A percentile compares a stretch with the other conserved stretches of the same genome.
Evolutionary conservation across 37 sponge, comb jelly and placozoan genomes (phyloP).

Genomic region (Chondrilla cf. caribensis): DNA sequence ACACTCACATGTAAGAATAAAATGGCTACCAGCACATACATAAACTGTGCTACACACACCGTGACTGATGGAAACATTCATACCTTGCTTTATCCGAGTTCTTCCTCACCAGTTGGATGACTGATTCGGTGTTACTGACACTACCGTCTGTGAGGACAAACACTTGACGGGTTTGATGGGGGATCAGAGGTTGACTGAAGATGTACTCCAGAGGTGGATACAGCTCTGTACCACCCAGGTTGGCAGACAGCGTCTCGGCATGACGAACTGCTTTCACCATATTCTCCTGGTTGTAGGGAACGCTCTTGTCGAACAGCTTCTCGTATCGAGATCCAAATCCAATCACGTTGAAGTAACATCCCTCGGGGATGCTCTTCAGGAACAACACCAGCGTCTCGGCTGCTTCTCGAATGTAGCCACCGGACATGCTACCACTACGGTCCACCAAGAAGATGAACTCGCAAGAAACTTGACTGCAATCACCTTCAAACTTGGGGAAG

Average conservation of each 20-base stretch:
- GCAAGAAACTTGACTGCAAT: slow-evolving; percentile 34
- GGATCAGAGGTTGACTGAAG: slow-evolving; percentile 27
- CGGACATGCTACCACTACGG: slow-evolving; percentile 81
- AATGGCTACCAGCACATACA: no score
- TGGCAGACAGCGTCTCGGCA: slow-evolving; percentile 40
- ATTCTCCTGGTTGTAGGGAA: slow-evolving; percentile 49
- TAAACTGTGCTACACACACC: no score
- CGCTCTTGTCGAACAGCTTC: slow-evolving; percentile 55
- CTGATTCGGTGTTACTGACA: slow-evolving; percentile 55
- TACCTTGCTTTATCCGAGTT: slow-evolving; percentile 43
- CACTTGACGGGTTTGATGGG: slow-evolving; percentile 45
- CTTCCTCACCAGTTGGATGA: slow-evolving; percentile 44
- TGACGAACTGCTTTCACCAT: slow-evolving; percentile 51
- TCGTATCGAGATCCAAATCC: slow-evolving; percentile 57
- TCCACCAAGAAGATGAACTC: slow-evolving; percentile 76
- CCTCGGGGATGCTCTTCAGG: slow-evolving; percentile 70
- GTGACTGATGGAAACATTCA: no score
- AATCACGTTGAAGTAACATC: slow-evolving; percentile 72
- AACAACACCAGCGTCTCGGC: slow-evolving; percentile 67
- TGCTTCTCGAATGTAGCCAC: slow-evolving; percentile 50
- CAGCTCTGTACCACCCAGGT: slow-evolving; percentile 72
- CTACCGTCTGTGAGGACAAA: slow-evolving; percentile 71
- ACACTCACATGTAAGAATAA: no score
- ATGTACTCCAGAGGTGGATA: slow-evolving; percentile 57
- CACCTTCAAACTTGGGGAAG: slow-evolving; percentile 43